A percentile compares a stretch with the other conserved stretches of the same genome.
Conservation (phyloP, 1,140 invertebrate genomes). For the Dysdera silvatica region DNA sequence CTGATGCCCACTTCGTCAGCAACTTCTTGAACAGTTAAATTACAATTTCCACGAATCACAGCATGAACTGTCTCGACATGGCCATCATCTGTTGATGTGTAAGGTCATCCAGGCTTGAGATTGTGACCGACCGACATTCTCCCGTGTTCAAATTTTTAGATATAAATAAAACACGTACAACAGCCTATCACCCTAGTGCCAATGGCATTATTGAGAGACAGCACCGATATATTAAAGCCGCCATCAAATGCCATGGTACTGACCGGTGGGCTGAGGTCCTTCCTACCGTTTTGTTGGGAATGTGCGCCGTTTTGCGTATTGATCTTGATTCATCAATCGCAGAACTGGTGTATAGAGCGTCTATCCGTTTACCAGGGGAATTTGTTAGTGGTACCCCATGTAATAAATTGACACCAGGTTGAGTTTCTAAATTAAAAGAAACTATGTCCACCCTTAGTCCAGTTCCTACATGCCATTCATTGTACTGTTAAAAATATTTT, state of each 20-base stretch:
- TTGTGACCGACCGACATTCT: no score
- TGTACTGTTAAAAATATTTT: no score
- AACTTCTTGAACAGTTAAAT: no score
- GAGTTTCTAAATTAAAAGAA: not conserved
- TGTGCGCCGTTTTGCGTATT: not conserved
- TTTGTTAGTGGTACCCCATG: not conserved
- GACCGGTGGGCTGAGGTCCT: conserved; percentile 4
- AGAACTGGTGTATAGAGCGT: not conserved
- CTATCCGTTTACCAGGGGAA: not conserved
- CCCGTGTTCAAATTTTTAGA: not conserved
- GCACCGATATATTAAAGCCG: not conserved
- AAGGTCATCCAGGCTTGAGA: no score
- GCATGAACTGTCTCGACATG: no score
- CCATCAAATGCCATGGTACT: not conserved
- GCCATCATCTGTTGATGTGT: no score
- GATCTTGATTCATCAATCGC: not conserved
- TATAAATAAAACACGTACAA: not conserved
- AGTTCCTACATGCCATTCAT: no score
- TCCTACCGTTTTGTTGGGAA: conserved; percentile 1
- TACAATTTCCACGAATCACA: no score
- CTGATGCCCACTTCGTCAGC: no score
- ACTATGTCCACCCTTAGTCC: no score
- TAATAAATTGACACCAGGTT: not conserved
- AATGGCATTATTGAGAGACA: not conserved
- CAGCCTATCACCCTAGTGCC: not conserved